A percentile compares a stretch with the other conserved stretches of the same genome.
These are phyloP conservation scores for Bombus consobrinus DNA, from an alignment of 1,140 invertebrate genomes.

Conservation along the genomic window DNA sequence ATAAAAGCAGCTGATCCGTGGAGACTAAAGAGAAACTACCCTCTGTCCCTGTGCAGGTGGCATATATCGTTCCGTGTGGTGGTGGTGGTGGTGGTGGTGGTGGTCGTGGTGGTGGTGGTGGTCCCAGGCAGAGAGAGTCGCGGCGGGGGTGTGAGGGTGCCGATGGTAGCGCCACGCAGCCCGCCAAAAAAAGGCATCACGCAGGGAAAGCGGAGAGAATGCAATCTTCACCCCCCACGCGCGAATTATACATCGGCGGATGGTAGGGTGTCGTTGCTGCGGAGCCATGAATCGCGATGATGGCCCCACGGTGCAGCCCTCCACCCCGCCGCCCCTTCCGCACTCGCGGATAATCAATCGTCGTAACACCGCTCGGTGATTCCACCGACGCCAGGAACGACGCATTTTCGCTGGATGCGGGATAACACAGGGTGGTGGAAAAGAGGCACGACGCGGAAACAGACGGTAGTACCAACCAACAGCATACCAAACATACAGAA, in stretches of 20 bases:
- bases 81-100: background rate
- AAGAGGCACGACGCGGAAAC: background rate
- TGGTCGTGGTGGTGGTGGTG: background rate
- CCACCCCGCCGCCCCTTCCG: conserved; percentile 67
- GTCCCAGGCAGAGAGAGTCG: conserved; percentile 36
- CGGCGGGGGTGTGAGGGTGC: conserved; percentile 25
- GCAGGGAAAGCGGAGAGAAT: conserved; percentile 56
- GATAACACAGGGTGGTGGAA: conserved; percentile 35
- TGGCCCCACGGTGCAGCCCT: conserved; percentile 67
- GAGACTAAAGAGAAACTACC: background rate
- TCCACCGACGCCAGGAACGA: conserved; percentile 70
- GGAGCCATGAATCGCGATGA: conserved; percentile 80
- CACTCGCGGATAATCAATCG: conserved; percentile 82
- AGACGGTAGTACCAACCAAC: background rate
- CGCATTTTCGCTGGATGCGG: conserved; percentile 56
- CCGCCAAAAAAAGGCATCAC: conserved; percentile 76
- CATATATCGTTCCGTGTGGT: conserved; percentile 14
- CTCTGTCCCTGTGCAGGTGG: conserved; percentile 11
- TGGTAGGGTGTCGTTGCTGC: conserved; percentile 65
- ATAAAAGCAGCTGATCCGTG: conserved; percentile 25
- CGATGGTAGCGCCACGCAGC: conserved; percentile 78
- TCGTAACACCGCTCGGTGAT: conserved; percentile 80
- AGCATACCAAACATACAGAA: background rate
- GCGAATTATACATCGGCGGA: conserved; percentile 67
- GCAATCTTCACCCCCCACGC: conserved; percentile 62